Conservation (phyloP, 2,888 invertebrate genomes). For the Clusia tigrina region DNA sequence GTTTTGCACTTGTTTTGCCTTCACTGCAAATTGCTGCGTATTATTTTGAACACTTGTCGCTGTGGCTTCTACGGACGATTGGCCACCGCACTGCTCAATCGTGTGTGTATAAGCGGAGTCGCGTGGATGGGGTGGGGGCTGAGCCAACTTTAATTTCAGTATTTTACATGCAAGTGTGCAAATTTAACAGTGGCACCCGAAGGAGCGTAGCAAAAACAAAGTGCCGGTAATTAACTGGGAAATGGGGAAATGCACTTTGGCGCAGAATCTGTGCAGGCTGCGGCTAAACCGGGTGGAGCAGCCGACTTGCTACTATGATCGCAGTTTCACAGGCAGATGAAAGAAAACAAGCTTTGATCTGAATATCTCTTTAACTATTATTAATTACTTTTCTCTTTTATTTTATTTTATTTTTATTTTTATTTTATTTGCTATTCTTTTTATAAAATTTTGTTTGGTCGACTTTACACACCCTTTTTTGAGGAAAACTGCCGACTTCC, state of each 20-base stretch:
- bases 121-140: neutral
- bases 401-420: too few relatives aligned
- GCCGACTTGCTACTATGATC: too few relatives aligned
- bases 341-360: too few relatives aligned
- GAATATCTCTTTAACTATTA: too few relatives aligned
- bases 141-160: neutral
- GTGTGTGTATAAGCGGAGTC: too few relatives aligned
- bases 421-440: too few relatives aligned
- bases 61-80: conserved; percentile 5
- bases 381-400: too few relatives aligned
- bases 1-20: neutral
- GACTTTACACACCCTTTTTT: conserved; percentile 10
- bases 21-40: neutral
- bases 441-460: conserved; percentile 9
- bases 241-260: conserved; percentile 16
- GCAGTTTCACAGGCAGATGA: too few relatives aligned
- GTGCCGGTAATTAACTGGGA: conserved; percentile 19
- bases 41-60: conserved; percentile 6
- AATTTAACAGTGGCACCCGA: neutral
- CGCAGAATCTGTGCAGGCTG: conserved; percentile 19
- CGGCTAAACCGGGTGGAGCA: too few relatives aligned
- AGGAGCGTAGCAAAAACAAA: neutral
- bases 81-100: too few relatives aligned
- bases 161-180: neutral
- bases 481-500: neutral